phyloP scores from a whole-genome alignment of 2,888 invertebrate genomes.

The Troglohyphantes excavatus region DNA sequence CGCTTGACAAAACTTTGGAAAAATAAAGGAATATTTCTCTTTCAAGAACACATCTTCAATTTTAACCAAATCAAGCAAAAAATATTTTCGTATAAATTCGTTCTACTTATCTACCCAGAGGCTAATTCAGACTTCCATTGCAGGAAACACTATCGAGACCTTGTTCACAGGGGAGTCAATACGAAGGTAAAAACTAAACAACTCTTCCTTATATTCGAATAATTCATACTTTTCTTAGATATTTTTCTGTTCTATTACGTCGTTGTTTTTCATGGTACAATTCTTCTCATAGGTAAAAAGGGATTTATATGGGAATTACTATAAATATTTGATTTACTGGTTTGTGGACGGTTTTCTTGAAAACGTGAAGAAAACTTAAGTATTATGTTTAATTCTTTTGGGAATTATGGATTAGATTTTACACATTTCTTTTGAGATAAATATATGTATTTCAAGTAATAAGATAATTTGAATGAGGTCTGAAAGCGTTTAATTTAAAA shows the following conservation, averaged over 20 bases:
- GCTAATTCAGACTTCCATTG: conserved; percentile 22
- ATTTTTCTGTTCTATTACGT: not conserved
- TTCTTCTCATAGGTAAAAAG: too few relatives aligned
- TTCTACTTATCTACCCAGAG: conserved; percentile 38
- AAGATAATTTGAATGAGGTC: too few relatives aligned
- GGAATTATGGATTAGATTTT: too few relatives aligned
- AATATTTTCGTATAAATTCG: conserved; percentile 6
- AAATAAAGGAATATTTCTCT: not conserved
- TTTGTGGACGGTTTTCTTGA: too few relatives aligned
- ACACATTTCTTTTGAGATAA: too few relatives aligned
- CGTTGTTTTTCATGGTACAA: not conserved
- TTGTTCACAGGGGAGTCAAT: not conserved
- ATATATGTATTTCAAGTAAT: too few relatives aligned
- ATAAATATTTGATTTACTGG: too few relatives aligned
- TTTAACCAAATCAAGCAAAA: not conserved
- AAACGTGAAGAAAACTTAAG: too few relatives aligned
- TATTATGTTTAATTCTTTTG: too few relatives aligned
- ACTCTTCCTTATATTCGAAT: conserved; percentile 12
- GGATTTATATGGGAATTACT: too few relatives aligned
- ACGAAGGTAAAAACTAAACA: conserved; percentile 18
- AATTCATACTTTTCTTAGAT: not conserved
- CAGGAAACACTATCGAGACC: not conserved
- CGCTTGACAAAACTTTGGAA: not conserved
- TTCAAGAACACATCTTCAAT: conserved; percentile 4
- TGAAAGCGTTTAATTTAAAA: too few relatives aligned